A percentile compares a stretch with the other conserved stretches of the same genome.
phyloP scores from a whole-genome alignment of 1,140 invertebrate species.

The Lepidurus arcticus region DNA sequence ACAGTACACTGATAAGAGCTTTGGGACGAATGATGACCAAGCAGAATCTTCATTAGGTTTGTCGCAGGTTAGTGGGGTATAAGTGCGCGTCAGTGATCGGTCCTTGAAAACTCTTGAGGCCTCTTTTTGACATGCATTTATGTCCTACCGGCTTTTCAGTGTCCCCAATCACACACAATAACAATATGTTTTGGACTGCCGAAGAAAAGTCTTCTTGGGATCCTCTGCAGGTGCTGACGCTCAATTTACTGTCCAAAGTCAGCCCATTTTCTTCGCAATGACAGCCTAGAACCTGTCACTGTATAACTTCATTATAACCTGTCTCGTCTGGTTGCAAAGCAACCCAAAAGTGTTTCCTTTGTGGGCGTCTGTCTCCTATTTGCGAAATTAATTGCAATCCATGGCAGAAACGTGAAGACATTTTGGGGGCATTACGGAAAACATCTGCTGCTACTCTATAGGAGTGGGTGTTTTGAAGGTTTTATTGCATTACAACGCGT shows the following conservation, averaged over 20 bases:
- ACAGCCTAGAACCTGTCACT: no score
- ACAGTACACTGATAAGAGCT: not conserved
- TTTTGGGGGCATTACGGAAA: not conserved
- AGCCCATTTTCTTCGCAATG: no score
- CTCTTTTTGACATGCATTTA: not conserved
- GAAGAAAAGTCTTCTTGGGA: no score
- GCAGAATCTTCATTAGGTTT: constrained; percentile 8
- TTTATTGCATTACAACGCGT: not conserved
- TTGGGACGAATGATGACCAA: not conserved
- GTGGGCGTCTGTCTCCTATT: no score
- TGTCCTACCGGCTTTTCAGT: not conserved
- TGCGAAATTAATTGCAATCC: no score
- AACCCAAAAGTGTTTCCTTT: no score
- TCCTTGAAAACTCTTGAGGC: not conserved
- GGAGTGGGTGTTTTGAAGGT: not conserved
- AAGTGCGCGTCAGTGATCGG: constrained; percentile 11
- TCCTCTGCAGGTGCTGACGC: no score
- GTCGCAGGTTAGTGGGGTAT: not conserved
- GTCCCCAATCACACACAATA: no score
- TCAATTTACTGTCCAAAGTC: no score
- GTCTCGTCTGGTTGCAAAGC: no score
- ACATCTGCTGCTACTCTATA: not conserved
- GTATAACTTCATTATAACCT: no score
- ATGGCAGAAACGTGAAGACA: not conserved
- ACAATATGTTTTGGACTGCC: no score